Conservation (phyloP, 2,797 vertebrate genomes). For the Anolis apletophallus region DNA sequence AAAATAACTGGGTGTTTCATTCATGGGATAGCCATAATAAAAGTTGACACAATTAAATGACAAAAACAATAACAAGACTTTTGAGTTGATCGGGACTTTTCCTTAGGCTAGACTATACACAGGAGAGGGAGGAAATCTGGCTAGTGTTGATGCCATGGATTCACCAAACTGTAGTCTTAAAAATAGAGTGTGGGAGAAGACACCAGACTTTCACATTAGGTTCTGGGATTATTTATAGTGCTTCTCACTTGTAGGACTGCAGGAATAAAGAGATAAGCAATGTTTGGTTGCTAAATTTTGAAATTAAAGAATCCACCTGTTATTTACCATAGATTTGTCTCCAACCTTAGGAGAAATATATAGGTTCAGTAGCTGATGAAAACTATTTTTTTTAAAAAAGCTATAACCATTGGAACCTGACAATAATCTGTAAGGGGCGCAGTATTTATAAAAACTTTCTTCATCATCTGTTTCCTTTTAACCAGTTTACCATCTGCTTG, state of each 20-base stretch:
- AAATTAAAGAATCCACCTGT: not conserved
- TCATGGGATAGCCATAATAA: too few species aligned
- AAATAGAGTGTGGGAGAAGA: not conserved
- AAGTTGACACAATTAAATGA: too few species aligned
- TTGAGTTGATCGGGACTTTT: not conserved
- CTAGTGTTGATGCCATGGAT: not conserved
- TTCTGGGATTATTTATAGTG: not conserved
- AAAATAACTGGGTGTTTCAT: too few species aligned
- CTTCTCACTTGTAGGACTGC: not conserved
- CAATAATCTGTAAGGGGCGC: too few species aligned
- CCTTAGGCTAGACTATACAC: not conserved
- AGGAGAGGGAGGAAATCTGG: not conserved
- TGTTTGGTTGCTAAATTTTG: not conserved
- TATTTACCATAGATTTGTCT: not conserved
- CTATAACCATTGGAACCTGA: not conserved
- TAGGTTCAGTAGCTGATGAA: not conserved
- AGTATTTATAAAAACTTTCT: not conserved
- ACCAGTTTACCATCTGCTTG: not conserved
- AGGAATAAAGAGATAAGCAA: not conserved
- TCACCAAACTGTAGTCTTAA: not conserved
- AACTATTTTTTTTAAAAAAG: not conserved
- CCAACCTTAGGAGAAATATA: not conserved
- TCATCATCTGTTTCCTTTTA: not conserved
- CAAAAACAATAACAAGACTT: not conserved
- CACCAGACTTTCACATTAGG: not conserved